Base-by-base conservation (phyloP, 2,113 vertebrate genomes). In the Dermatemys mawii region DNA sequence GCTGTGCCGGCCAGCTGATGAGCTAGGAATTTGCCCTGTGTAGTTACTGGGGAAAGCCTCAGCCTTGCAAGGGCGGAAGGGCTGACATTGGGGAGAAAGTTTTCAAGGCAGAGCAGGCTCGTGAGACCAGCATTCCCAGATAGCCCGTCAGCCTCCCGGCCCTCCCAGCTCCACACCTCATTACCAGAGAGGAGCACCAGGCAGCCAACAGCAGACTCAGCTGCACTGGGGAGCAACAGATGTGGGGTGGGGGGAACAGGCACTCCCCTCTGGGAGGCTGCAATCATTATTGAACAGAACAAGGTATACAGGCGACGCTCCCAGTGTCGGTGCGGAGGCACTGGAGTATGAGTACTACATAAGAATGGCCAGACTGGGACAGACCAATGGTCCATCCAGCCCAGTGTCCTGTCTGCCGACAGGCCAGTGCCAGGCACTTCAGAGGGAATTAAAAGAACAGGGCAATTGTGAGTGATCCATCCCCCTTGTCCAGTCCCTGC, bases 1-100 rank as follows among this genome's bases (percentile, higher is more conserved):
- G n/a, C 17, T 21, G 19, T 5, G 17, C n/a, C 3, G n/a, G 63
- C 63, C 4, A 2, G 63, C 19, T 5, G n/a, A n/a, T 2, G 19
- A 8, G 9, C 17, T n/a, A 21, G 2, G n/a, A 19, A n/a, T 70
- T 70, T 70, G 63, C 63, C n/a, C 63, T 11, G n/a, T 38, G 63
- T 9, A 11, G 63, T 21, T 21, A 11, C 63, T 70, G 5, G 11
- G 63, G n/a, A 21, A 38, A 38, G 35, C 63, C 19, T 11, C n/a
- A 22, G 9, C 17, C 32, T 38, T 4, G 32, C 32, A 63, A 16
- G 54, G 26, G 54, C 16, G 57, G 57, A 35, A 60, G n/a, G 35
- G 63, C 63, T 70, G n/a, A 19, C 8, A 21, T n/a, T 6, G 63
- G 19, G n/a, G 35, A 11, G 63, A n/a, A 38, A 22, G 35, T 10